Percentiles rank a stretch among this genome's conserved stretches.
Evolutionary conservation across 2,797 vertebrate genomes (phyloP).

Genomic region (Bradypodion ventrale): DNA sequence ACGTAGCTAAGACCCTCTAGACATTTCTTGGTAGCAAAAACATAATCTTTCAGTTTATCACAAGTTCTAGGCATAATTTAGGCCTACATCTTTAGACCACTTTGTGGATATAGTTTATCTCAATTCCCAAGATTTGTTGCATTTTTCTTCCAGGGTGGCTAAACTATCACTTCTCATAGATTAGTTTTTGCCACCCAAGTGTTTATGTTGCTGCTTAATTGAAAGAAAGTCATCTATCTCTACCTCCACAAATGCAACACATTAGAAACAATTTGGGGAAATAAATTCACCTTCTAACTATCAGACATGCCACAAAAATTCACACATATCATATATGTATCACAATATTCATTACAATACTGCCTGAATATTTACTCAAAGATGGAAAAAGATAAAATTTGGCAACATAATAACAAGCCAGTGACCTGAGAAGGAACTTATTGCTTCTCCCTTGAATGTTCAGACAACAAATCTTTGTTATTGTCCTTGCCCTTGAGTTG

Average conservation of each 20-base stretch:
- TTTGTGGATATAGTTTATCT: not conserved
- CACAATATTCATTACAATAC: not conserved
- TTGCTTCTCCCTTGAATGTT: not conserved
- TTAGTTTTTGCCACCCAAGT: constrained; percentile 31
- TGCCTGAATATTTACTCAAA: not conserved
- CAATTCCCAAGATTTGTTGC: not conserved
- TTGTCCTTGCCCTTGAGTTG: not conserved
- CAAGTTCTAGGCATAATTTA: not conserved
- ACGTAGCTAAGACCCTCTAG: too few species aligned
- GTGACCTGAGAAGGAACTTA: not conserved
- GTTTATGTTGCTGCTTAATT: constrained; percentile 77
- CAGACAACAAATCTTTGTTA: not conserved
- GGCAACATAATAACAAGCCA: not conserved
- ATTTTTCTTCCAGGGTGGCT: not conserved
- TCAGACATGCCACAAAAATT: constrained; percentile 64
- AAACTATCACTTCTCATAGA: not conserved
- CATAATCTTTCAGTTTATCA: too few species aligned
- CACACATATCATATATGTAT: not conserved
- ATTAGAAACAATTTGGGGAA: constrained; percentile 73
- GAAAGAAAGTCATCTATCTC: constrained; percentile 75
- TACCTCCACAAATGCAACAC: constrained; percentile 67
- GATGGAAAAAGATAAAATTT: constrained; percentile 24
- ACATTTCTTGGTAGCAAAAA: too few species aligned
- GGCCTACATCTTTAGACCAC: too few species aligned
- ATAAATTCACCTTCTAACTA: constrained; percentile 76